phyloP scores from a whole-genome alignment of 2,113 vertebrate genomes.

The Isichthys henryi region DNA sequence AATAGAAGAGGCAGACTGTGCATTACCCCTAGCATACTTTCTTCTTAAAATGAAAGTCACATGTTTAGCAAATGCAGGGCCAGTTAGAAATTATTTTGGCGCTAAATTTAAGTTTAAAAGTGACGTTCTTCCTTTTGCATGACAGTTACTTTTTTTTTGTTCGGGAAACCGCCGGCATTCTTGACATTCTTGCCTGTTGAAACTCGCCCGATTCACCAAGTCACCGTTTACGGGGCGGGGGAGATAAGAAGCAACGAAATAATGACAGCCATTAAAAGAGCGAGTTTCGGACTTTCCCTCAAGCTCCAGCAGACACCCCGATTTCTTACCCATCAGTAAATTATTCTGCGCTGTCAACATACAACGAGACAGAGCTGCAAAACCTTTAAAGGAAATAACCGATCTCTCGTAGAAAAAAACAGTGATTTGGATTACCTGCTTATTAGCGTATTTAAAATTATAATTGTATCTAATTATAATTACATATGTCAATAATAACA shows the following conservation, averaged over 20 bases:
- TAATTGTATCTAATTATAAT: background rate
- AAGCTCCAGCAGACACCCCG: background rate
- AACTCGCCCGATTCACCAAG: constrained; percentile 29
- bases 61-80: constrained; percentile 1
- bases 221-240: background rate
- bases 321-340: background rate
- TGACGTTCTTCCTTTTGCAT: constrained; percentile 45
- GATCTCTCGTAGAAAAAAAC: background rate
- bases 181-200: constrained; percentile 43
- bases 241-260: background rate
- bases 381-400: background rate
- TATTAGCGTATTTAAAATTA: background rate
- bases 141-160: background rate
- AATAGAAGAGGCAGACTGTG: background rate
- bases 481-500: background rate
- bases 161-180: constrained; percentile 46
- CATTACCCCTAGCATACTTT: background rate
- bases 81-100: constrained; percentile 22
- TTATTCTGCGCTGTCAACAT: background rate
- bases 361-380: background rate
- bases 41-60: constrained; percentile 25
- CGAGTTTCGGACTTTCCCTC: background rate
- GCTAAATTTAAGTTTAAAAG: constrained; percentile 20
- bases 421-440: background rate
- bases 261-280: background rate